Conservation (phyloP, 2,113 vertebrate species). For the Gymnorhina tibicen region DNA sequence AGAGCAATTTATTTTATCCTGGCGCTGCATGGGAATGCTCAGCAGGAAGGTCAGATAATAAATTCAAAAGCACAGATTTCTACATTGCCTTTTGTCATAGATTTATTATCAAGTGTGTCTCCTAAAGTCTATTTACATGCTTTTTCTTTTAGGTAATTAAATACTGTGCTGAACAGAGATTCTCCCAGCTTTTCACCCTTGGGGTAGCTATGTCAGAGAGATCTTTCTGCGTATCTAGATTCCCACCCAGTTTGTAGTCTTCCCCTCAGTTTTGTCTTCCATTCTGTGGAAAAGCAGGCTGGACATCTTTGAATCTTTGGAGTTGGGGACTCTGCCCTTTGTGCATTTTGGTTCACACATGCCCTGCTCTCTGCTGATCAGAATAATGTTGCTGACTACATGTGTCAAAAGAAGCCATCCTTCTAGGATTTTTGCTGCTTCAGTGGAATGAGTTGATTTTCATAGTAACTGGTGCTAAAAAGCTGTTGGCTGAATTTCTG, state of each 20-base stretch:
- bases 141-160: slow-evolving; percentile 39
- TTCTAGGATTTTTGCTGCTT: neutral
- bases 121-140: slow-evolving; percentile 33
- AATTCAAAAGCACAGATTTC: slow-evolving; percentile 52
- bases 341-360: neutral
- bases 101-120: slow-evolving; percentile 46
- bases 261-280: neutral
- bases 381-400: neutral
- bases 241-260: neutral
- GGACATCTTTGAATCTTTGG: neutral
- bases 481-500: neutral
- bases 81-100: slow-evolving; percentile 49
- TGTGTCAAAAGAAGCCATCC: neutral
- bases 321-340: neutral
- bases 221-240: neutral
- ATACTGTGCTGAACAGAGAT: neutral
- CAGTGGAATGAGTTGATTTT: neutral
- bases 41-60: slow-evolving; percentile 56
- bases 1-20: slow-evolving; percentile 62
- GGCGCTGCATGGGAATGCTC: slow-evolving; percentile 35
- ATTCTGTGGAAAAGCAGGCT: neutral
- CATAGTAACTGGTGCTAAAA: neutral
- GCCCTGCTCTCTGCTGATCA: neutral
- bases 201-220: neutral
- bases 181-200: neutral